Evolutionary conservation across 2,888 invertebrate genomes (phyloP).

Genomic region (Oxystoma pomonae): DNA sequence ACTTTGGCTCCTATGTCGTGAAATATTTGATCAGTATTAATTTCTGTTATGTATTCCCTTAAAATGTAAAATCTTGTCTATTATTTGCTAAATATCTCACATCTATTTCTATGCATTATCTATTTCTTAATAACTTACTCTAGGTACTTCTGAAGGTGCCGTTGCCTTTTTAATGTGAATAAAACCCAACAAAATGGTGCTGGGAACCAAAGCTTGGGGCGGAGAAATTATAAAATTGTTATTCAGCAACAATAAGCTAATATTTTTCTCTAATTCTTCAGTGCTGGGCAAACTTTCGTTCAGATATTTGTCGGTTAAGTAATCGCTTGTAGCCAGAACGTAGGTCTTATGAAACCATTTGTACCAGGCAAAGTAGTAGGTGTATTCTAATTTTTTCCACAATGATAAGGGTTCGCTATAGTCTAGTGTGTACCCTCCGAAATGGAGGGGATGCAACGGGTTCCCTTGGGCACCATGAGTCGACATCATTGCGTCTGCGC

Average conservation of each 20-base stretch:
- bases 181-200: not conserved
- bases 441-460: slow-evolving; percentile 28
- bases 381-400: slow-evolving; percentile 38
- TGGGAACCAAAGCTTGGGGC: slow-evolving; percentile 28
- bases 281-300: slow-evolving; percentile 37
- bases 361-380: slow-evolving; percentile 28
- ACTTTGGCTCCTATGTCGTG: too few species aligned
- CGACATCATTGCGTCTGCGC: slow-evolving; percentile 23
- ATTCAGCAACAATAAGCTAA: slow-evolving; percentile 36
- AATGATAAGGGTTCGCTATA: slow-evolving; percentile 38
- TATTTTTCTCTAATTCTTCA: slow-evolving; percentile 34
- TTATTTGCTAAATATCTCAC: too few species aligned
- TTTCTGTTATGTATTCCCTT: too few species aligned
- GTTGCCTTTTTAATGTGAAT: not conserved
- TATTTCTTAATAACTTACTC: not conserved
- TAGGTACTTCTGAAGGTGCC: not conserved
- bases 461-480: slow-evolving; percentile 32
- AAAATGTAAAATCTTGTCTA: too few species aligned
- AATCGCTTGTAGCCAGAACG: slow-evolving; percentile 29
- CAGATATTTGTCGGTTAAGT: slow-evolving; percentile 36
- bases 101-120: too few species aligned
- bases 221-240: slow-evolving; percentile 36
- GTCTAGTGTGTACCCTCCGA: slow-evolving; percentile 31
- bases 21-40: too few species aligned
- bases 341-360: slow-evolving; percentile 27